Percentiles rank a stretch among this genome's conserved stretches.
phyloP scores from a whole-genome alignment of 2,797 vertebrate species.

The Leptoclinus maculatus region DNA sequence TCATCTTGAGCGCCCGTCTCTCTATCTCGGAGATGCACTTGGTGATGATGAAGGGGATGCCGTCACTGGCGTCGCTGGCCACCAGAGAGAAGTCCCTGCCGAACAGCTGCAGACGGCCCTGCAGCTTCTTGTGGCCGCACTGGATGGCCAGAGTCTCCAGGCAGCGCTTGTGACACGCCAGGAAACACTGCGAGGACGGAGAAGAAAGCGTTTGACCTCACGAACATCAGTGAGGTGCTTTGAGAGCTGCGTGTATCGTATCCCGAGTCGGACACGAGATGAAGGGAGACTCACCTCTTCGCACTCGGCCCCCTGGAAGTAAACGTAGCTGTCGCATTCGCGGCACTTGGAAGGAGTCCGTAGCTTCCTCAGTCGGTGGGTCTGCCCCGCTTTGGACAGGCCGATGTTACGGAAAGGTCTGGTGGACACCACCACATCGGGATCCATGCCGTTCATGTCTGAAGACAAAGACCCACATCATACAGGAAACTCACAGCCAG shows the following conservation, averaged over 20 bases:
- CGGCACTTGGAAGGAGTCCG: conserved; percentile 93
- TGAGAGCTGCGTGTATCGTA: too few relatives aligned
- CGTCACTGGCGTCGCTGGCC: conserved; percentile 80
- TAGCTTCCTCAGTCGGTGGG: conserved; percentile 93
- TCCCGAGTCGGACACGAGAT: background rate
- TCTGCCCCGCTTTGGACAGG: conserved; percentile 94
- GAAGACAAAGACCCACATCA: background rate
- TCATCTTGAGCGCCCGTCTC: conserved; percentile 90
- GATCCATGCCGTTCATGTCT: conserved; percentile 91
- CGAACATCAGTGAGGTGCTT: background rate
- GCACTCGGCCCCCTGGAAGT: conserved; percentile 97
- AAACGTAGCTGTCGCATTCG: conserved; percentile 98
- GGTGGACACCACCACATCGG: conserved; percentile 85
- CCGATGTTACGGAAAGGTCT: conserved; percentile 93
- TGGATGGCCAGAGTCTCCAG: conserved; percentile 97
- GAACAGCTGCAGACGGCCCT: conserved; percentile 92
- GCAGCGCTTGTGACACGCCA: conserved; percentile 97
- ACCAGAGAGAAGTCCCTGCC: conserved; percentile 90
- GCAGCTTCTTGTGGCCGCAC: conserved; percentile 96
- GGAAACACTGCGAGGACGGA: conserved; percentile 86
- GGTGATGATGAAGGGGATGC: conserved; percentile 94
- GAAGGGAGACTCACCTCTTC: conserved; percentile 89
- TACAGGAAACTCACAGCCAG: background rate
- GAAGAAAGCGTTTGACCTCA: background rate
- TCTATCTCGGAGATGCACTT: conserved; percentile 95